Percentiles rank a stretch among this genome's conserved stretches.
Conservation (phyloP, 1,140 invertebrate genomes). For the Lineus longissimus region DNA sequence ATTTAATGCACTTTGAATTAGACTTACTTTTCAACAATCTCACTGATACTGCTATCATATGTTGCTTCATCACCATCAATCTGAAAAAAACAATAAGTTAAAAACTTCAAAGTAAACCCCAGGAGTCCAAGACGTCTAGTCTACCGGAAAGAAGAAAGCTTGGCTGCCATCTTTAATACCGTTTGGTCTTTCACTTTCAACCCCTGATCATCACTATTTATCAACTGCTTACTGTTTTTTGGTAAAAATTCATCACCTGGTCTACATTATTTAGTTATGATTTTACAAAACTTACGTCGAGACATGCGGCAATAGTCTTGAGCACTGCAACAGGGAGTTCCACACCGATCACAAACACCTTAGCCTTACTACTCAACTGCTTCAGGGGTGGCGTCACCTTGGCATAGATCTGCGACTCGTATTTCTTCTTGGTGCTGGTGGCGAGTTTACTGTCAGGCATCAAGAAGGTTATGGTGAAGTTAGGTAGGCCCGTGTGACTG, state of each 20-base stretch:
- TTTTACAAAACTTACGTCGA: slow-evolving; percentile 56
- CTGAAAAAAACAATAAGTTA: slow-evolving; percentile 17
- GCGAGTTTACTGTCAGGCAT: slow-evolving; percentile 31
- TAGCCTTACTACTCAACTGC: slow-evolving; percentile 59
- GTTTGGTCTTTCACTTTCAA: no score
- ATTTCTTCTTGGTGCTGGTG: slow-evolving; percentile 29
- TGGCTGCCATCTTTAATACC: no score
- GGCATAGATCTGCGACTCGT: slow-evolving; percentile 55
- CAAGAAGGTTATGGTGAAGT: slow-evolving; percentile 16
- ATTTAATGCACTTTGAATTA: no score
- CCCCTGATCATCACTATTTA: no score
- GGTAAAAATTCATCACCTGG: no score
- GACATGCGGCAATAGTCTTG: slow-evolving; percentile 57
- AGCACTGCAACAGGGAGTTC: slow-evolving; percentile 59
- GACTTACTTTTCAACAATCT: slow-evolving; percentile 62
- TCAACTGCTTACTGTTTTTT: no score
- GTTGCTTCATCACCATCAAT: slow-evolving; percentile 57
- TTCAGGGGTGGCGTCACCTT: slow-evolving; percentile 59
- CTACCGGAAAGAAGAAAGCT: no score
- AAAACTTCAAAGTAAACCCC: no score
- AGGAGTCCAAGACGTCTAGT: no score
- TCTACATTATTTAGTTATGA: no score
- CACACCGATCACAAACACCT: slow-evolving; percentile 61
- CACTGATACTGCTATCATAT: slow-evolving; percentile 60
- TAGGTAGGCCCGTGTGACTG: slow-evolving; percentile 1